Percentiles rank a stretch among this genome's conserved stretches.
Evolutionary conservation across 2,888 invertebrate species (phyloP).

Genomic region (Cryptophagus acutangulus): DNA sequence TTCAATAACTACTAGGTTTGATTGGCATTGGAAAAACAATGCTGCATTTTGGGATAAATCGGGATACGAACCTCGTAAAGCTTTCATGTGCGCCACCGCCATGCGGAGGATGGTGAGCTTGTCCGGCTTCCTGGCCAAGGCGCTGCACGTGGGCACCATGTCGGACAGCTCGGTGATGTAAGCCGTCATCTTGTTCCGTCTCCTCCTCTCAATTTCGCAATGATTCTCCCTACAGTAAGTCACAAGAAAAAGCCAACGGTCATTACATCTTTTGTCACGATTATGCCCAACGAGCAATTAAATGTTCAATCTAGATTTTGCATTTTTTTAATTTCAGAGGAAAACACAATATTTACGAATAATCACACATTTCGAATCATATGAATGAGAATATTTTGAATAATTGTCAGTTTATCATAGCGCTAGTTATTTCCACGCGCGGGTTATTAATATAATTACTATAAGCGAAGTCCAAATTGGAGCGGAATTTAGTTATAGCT

Average conservation of each 20-base stretch:
- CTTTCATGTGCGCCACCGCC: constrained; percentile 99
- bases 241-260: constrained; percentile 42
- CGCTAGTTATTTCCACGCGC: constrained; percentile 25
- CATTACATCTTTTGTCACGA: constrained; percentile 34
- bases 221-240: constrained; percentile 88
- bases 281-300: neutral
- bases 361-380: neutral
- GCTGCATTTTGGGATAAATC: no score
- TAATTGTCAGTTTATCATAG: constrained; percentile 19
- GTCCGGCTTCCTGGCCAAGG: constrained; percentile 96
- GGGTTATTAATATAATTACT: constrained; percentile 23
- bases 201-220: constrained; percentile 96
- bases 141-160: constrained; percentile 99
- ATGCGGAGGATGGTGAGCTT: constrained; percentile 97
- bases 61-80: constrained; percentile 82
- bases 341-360: no score
- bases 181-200: constrained; percentile 99
- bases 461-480: constrained; percentile 16
- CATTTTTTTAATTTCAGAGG: no score
- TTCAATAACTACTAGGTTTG: no score
- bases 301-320: no score
- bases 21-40: no score
- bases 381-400: constrained; percentile 15
- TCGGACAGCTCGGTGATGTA: constrained; percentile 99
- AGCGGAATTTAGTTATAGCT: constrained; percentile 15